Conservation (phyloP, 2,797 vertebrate genomes). For the Poecilia velifera region DNA sequence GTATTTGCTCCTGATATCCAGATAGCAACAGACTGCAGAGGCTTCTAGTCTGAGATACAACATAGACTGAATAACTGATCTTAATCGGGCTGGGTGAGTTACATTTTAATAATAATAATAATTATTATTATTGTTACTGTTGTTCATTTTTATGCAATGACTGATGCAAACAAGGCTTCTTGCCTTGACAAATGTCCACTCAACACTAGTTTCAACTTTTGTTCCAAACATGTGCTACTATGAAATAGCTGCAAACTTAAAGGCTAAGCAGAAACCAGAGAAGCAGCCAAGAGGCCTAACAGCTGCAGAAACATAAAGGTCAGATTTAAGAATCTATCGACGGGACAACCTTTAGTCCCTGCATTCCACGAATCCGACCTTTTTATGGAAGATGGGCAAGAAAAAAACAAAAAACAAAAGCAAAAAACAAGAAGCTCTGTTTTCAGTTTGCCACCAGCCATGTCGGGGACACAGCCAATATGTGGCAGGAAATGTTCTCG, state of each 20-base stretch:
- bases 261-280: not conserved
- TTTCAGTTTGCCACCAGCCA: too few species aligned
- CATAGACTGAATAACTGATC: slow-evolving; percentile 45
- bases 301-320: not conserved
- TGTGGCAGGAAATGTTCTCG: not conserved
- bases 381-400: not conserved
- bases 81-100: not conserved
- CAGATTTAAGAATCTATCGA: not conserved
- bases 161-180: not conserved
- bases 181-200: too few species aligned
- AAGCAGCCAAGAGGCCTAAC: not conserved
- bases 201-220: too few species aligned
- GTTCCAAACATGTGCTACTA: not conserved
- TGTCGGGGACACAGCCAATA: not conserved
- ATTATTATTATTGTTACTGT: not conserved
- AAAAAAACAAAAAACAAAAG: not conserved
- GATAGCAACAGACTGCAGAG: slow-evolving; percentile 48
- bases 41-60: slow-evolving; percentile 26
- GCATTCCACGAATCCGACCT: not conserved
- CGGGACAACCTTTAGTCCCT: not conserved
- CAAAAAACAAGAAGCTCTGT: not conserved
- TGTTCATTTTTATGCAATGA: not conserved
- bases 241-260: not conserved
- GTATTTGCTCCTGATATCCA: slow-evolving; percentile 56
- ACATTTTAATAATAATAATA: too few species aligned